These are phyloP conservation scores for Oryzias javanicus DNA, from an alignment of 2,113 vertebrate genomes.

Conservation along the genomic window DNA sequence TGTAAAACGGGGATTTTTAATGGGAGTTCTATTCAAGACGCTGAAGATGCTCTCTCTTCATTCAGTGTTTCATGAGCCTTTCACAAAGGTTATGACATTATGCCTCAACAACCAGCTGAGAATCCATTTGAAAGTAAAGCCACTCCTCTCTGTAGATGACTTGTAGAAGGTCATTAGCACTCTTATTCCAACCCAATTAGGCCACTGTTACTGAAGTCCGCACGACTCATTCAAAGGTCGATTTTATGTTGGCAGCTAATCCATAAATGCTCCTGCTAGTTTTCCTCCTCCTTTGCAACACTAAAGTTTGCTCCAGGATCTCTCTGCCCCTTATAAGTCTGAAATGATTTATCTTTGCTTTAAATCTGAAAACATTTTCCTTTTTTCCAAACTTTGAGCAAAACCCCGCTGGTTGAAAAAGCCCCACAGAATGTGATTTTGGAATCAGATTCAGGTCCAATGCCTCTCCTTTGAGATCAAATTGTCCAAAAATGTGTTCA, in stretches of 20 bases:
- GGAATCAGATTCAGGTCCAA: too few relatives aligned
- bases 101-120: slow-evolving; percentile 37
- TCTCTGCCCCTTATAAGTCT: slow-evolving; percentile 21
- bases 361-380: slow-evolving; percentile 27
- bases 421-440: too few relatives aligned
- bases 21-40: slow-evolving; percentile 13
- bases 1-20: slow-evolving; percentile 33
- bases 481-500: too few relatives aligned
- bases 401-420: background rate
- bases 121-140: slow-evolving; percentile 36
- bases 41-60: slow-evolving; percentile 34
- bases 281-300: slow-evolving; percentile 12
- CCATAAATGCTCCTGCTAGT: slow-evolving; percentile 8
- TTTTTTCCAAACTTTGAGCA: slow-evolving; percentile 15
- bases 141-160: slow-evolving; percentile 18
- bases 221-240: slow-evolving; percentile 27
- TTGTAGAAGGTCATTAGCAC: slow-evolving; percentile 45
- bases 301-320: slow-evolving; percentile 32
- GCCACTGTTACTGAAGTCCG: slow-evolving; percentile 21
- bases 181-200: slow-evolving; percentile 49
- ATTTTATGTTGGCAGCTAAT: slow-evolving; percentile 34
- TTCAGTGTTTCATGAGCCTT: slow-evolving; percentile 39
- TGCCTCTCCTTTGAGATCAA: too few relatives aligned
- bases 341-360: slow-evolving; percentile 24
- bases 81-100: slow-evolving; percentile 46